A percentile compares a stretch with the other conserved stretches of the same genome.
These are phyloP conservation scores for Cotesia congregata DNA, from an alignment of 2,888 invertebrate species.

Conservation along the genomic window DNA sequence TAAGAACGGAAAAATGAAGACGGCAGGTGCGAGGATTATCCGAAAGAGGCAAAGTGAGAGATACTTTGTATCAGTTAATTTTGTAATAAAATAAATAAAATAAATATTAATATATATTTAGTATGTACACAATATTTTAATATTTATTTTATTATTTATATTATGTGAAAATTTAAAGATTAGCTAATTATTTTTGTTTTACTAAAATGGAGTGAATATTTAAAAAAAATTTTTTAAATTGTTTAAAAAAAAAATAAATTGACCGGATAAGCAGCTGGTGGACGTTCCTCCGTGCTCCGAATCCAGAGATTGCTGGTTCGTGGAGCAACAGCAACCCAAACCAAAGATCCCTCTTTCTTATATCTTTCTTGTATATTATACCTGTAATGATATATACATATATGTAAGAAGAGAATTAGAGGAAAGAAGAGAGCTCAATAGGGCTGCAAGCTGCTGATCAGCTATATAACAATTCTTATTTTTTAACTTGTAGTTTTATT, in stretches of 20 bases:
- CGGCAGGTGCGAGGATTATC: constrained; percentile 28
- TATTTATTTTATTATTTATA: background rate
- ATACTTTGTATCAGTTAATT: background rate
- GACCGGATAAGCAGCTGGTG: constrained; percentile 15
- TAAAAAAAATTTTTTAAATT: background rate
- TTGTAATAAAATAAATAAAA: constrained; percentile 6
- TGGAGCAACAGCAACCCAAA: constrained; percentile 11
- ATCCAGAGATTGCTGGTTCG: constrained; percentile 17
- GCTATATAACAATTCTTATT: background rate
- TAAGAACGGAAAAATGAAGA: constrained; percentile 25
- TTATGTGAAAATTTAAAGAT: no score
- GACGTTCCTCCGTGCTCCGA: background rate
- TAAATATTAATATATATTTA: background rate
- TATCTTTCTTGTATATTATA: no score
- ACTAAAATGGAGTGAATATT: background rate
- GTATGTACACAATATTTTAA: background rate
- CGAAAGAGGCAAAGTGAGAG: constrained; percentile 22
- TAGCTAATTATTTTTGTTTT: background rate
- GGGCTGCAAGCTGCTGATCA: constrained; percentile 1
- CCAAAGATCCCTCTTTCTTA: background rate
- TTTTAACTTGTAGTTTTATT: background rate
- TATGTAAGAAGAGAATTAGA: background rate
- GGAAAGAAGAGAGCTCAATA: background rate
- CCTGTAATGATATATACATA: background rate
- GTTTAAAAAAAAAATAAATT: background rate